Base-by-base conservation (phyloP, 2,888 invertebrate species). In the Drosophila yooni region DNA sequence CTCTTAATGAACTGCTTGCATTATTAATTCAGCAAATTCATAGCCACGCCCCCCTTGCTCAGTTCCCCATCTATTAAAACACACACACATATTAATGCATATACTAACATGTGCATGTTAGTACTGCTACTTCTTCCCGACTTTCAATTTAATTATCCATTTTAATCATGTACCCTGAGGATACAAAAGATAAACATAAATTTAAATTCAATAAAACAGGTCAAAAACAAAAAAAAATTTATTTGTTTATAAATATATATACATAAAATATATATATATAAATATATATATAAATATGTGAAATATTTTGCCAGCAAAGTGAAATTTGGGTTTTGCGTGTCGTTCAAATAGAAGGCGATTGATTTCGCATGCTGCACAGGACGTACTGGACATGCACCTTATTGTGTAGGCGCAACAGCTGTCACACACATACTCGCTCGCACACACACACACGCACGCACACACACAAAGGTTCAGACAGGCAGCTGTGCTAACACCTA, bases 361-460 rank as follows among this genome's bases (percentile, higher is more conserved):
- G 84, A 82, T 79, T 84, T 81, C 67, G 38, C 33, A 65, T 79
- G 82, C 43, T 63, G 51, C 51, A 50, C 50, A 60, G 27, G 40
- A 54, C 21, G 36, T 5, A 25, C 52, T 62, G 74, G 64, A 63
- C 62, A 63, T 73, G 85, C 70, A 68, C 73, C 67, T 43, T 50
- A 65, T 72, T 67, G 76, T 63, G 53, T 54, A 63, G 60, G 76
- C 76, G 85, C 83, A 88, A 84, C 88, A 88, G 81, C 88, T 82
- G 85, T 31, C 70, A 51, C 65, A 66, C 56, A 38, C 69, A 51
- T 58, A 66, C 68, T 52, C 54, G 13, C 62, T 21, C 58, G 25
- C 43, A 29, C 60, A 25, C 38, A 11, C 25, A 43, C 50, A 21
- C 21, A 21, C 21, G 21, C 21, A 21, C 21, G 21, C 21, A 21